Percentiles rank a stretch among this genome's conserved stretches.
phyloP scores from a whole-genome alignment of 1,140 invertebrate species.

The Palaemon carinicauda region DNA sequence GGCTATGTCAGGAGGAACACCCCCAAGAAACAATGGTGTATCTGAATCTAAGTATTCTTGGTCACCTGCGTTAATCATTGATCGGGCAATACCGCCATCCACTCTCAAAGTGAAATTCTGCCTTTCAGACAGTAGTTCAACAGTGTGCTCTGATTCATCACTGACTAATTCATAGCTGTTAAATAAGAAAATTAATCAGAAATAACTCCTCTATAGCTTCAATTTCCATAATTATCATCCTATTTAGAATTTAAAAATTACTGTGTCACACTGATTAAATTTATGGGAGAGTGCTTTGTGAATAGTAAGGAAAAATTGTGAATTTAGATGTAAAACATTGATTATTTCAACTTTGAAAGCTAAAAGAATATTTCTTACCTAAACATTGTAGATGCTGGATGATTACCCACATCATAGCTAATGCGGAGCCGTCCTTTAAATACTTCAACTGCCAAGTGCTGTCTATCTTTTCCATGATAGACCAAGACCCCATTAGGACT shows the following conservation, averaged over 20 bases:
- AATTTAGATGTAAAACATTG: no score
- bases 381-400: slow-evolving; percentile 97
- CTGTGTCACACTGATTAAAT: no score
- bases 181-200: slow-evolving; percentile 34
- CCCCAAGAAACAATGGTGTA: slow-evolving; percentile 90
- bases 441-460: slow-evolving; percentile 93
- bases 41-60: slow-evolving; percentile 84
- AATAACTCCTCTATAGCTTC: neutral
- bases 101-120: slow-evolving; percentile 95
- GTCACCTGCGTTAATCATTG: slow-evolving; percentile 92
- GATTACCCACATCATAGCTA: slow-evolving; percentile 96
- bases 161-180: slow-evolving; percentile 85
- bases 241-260: no score
- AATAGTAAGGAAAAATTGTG: no score
- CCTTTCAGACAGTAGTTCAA: slow-evolving; percentile 88
- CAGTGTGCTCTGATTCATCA: slow-evolving; percentile 86
- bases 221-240: neutral
- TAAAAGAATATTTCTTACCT: slow-evolving; percentile 63
- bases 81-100: slow-evolving; percentile 84
- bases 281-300: no score
- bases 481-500: slow-evolving; percentile 82
- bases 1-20: slow-evolving; percentile 83
- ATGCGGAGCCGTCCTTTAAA: slow-evolving; percentile 93
- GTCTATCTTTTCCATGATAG: slow-evolving; percentile 75
- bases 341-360: no score